Conservation (phyloP, 1,140 invertebrate genomes). For the Drosophila bocqueti region DNA sequence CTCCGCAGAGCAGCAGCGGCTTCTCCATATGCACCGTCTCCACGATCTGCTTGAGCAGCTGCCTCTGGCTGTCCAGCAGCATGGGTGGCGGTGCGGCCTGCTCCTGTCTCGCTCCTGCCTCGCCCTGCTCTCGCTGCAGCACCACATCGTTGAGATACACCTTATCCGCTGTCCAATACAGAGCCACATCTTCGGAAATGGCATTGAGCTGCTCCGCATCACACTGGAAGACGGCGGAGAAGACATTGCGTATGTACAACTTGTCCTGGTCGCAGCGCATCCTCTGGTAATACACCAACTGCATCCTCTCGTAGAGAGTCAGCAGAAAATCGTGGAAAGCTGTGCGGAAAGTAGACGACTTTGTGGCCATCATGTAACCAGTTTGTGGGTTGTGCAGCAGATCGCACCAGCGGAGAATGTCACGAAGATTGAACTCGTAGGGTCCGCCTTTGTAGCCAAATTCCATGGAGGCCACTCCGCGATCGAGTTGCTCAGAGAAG, state of each 20-base stretch:
- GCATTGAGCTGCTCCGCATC: conserved; percentile 67
- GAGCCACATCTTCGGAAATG: conserved; percentile 73
- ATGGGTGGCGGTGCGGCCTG: conserved; percentile 48
- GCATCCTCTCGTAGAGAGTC: conserved; percentile 81
- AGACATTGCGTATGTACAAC: conserved; percentile 71
- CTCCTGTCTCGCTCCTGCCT: conserved; percentile 28
- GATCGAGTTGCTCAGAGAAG: conserved; percentile 91
- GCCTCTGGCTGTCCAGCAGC: conserved; percentile 67
- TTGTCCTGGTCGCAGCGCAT: conserved; percentile 83
- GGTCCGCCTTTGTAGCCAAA: conserved; percentile 93
- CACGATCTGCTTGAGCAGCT: conserved; percentile 76
- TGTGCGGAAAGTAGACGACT: background rate
- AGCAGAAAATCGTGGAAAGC: conserved; percentile 71
- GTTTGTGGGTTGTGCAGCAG: conserved; percentile 68
- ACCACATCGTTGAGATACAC: conserved; percentile 81
- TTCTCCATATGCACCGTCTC: conserved; percentile 82
- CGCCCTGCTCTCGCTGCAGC: conserved; percentile 44
- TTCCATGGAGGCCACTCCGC: conserved; percentile 87
- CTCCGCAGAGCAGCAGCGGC: conserved; percentile 75
- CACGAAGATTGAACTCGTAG: conserved; percentile 99
- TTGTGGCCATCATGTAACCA: conserved; percentile 53
- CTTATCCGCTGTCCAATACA: conserved; percentile 79
- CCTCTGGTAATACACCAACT: conserved; percentile 82
- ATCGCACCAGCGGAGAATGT: conserved; percentile 97
- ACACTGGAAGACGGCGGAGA: conserved; percentile 69